Conservation (phyloP, 2,888 invertebrate genomes). For the Nowickia ferox region DNA sequence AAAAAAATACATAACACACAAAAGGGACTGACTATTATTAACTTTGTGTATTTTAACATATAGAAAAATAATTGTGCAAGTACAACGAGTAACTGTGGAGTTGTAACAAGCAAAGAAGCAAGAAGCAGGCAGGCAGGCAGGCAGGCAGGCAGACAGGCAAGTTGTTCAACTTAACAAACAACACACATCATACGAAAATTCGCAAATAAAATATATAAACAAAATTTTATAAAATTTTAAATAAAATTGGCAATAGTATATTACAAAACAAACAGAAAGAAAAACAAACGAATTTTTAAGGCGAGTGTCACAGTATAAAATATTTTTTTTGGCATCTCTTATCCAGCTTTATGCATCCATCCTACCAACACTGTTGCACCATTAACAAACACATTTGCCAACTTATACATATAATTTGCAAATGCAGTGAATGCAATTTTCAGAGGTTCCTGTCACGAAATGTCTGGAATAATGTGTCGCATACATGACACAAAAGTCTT, state of each 20-base stretch:
- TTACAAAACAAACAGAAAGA: constrained; percentile 42
- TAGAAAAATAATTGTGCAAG: constrained; percentile 46
- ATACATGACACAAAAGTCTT: constrained; percentile 69
- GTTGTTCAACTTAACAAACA: constrained; percentile 23
- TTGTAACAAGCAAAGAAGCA: not conserved
- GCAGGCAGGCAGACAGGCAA: not conserved
- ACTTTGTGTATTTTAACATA: constrained; percentile 29
- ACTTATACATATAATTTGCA: constrained; percentile 53
- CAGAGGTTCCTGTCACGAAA: constrained; percentile 72
- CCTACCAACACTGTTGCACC: not conserved
- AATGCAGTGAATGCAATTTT: constrained; percentile 71
- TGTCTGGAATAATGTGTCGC: constrained; percentile 72
- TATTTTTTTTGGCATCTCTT: constrained; percentile 57
- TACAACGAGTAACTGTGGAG: not conserved
- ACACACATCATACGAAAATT: constrained; percentile 14
- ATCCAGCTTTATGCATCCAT: constrained; percentile 1
- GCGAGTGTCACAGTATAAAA: constrained; percentile 68
- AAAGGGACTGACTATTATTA: constrained; percentile 61
- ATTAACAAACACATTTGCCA: not conserved
- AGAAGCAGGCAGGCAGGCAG: constrained; percentile 2
- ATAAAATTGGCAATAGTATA: constrained; percentile 64
- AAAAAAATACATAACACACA: constrained; percentile 28
- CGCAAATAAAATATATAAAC: not conserved
- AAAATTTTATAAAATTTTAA: constrained; percentile 30
- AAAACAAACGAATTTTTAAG: constrained; percentile 44